Evolutionary conservation across 2,888 invertebrate species (phyloP), one percentile per base, ranked within the genome.

Genomic region (Portevinia maculata): DNA sequence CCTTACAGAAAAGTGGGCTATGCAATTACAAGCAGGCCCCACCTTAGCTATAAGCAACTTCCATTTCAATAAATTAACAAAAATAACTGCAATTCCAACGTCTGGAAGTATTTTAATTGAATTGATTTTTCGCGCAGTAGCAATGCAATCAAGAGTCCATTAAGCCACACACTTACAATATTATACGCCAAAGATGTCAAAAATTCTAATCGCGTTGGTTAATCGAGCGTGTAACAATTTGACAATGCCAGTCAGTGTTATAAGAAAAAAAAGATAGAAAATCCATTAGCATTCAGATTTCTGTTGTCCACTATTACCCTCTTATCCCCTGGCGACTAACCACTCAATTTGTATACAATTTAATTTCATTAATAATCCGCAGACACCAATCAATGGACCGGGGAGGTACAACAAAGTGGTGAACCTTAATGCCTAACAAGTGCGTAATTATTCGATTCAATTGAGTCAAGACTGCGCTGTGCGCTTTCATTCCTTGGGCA

Each of bases 331-430:
- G 24, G 28, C 41, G 2, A 24, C n/a, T 24, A 39, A 39, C 28
- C 32, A 48, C 37, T 37, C 52, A 32, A 39, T 64, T 71, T 75
- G 59, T 44, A 52, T 76, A 83, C 67, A 78, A 71, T 71, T 78
- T 83, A 83, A 83, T 83, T 83, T 83, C 83, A 83, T 83, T 83
- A 83, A 83, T 83, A 83, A 83, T 78, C 83, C 57, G 59, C 76
- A 46, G 70, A 62, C 60, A 75, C 53, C 65, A 32, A 52, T 53
- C 32, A 39, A 39, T 62, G 39, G 34, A 21, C 21, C 39, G 37
- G 65, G 76, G 48, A 30, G 64, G 59, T 41, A 7, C 44, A 81
- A 75, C 70, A 79, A 64, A 70, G 65, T 53, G 75, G 60, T 44
- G 55, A 24, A 11, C 17, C 32, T 57, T 71, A 50, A 69, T 65